These are phyloP conservation scores for Sarcophaga carnaria DNA, from an alignment of 2,888 invertebrate genomes.

Conservation along the genomic window DNA sequence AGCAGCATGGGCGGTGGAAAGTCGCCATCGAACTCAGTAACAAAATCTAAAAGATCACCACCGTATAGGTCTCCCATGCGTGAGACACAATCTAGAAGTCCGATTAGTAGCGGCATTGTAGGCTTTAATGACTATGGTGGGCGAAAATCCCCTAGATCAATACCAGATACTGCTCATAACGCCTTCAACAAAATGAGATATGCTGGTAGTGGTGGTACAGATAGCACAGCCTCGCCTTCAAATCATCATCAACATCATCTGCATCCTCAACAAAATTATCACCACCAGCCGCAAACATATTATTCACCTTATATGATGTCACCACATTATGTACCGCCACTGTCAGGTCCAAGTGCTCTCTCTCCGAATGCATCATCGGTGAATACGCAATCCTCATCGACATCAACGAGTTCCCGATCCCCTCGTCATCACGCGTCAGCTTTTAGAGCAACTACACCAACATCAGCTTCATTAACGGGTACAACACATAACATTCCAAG, in stretches of 20 bases:
- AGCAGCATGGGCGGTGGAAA: constrained; percentile 73
- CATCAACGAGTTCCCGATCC: constrained; percentile 63
- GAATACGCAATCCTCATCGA: constrained; percentile 45
- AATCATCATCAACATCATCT: constrained; percentile 61
- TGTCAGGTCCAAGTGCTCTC: constrained; percentile 59
- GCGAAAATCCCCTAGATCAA: constrained; percentile 75
- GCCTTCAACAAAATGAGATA: constrained; percentile 72
- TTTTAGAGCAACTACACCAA: constrained; percentile 69
- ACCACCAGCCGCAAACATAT: constrained; percentile 75
- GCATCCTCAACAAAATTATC: constrained; percentile 72
- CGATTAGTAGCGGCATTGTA: constrained; percentile 66
- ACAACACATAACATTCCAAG: constrained; percentile 75
- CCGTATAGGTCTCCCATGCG: constrained; percentile 78
- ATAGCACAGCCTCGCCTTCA: constrained; percentile 65
- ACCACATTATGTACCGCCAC: constrained; percentile 75
- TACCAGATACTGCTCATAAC: constrained; percentile 64
- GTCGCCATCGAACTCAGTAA: constrained; percentile 70
- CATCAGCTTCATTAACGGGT: constrained; percentile 62
- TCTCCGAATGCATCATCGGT: constrained; percentile 69
- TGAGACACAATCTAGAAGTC: constrained; percentile 73
- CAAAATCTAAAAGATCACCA: constrained; percentile 78
- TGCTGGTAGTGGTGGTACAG: constrained; percentile 33
- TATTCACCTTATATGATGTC: constrained; percentile 78
- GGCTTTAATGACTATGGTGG: constrained; percentile 72
- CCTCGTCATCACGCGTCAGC: constrained; percentile 70